These are phyloP conservation scores for Prostheceraeus crozeri DNA, from an alignment of 2,888 invertebrate genomes.

Conservation along the genomic window DNA sequence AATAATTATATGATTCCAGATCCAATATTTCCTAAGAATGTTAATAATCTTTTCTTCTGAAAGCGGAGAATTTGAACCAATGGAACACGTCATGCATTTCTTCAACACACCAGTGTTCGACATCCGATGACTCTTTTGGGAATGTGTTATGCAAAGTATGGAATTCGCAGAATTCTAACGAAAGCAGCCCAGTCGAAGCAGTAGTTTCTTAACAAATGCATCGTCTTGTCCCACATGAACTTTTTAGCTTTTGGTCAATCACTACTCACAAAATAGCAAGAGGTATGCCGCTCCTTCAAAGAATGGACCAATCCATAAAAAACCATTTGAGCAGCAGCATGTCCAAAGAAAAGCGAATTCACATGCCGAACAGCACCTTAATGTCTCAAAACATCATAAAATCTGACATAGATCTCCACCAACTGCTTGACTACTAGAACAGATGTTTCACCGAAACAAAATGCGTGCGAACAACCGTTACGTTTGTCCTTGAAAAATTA, in stretches of 20 bases:
- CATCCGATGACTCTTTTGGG: not conserved
- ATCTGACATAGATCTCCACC: not conserved
- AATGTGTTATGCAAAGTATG: slow-evolving; percentile 10
- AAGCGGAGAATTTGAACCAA: slow-evolving; percentile 16
- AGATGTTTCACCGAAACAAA: slow-evolving; percentile 3
- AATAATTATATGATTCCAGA: slow-evolving; percentile 1
- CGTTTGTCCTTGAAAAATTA: no score
- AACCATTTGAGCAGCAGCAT: slow-evolving; percentile 10
- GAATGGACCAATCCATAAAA: no score
- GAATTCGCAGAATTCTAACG: not conserved
- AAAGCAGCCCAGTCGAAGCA: slow-evolving; percentile 10
- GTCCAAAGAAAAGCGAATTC: slow-evolving; percentile 16
- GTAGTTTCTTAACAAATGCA: no score
- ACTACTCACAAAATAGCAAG: no score
- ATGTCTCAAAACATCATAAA: not conserved
- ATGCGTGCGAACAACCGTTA: no score
- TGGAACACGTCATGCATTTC: not conserved
- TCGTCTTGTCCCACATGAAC: no score
- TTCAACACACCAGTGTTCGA: slow-evolving; percentile 5
- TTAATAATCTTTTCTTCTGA: slow-evolving; percentile 10
- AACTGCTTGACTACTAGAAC: not conserved
- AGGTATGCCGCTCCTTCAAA: no score
- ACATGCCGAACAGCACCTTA: not conserved
- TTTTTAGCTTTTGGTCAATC: no score
- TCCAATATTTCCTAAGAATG: not conserved